Evolutionary conservation across 2,888 invertebrate species (phyloP), one percentile per base, ranked within the genome.

Genomic region (Acanthopleura granulata): DNA sequence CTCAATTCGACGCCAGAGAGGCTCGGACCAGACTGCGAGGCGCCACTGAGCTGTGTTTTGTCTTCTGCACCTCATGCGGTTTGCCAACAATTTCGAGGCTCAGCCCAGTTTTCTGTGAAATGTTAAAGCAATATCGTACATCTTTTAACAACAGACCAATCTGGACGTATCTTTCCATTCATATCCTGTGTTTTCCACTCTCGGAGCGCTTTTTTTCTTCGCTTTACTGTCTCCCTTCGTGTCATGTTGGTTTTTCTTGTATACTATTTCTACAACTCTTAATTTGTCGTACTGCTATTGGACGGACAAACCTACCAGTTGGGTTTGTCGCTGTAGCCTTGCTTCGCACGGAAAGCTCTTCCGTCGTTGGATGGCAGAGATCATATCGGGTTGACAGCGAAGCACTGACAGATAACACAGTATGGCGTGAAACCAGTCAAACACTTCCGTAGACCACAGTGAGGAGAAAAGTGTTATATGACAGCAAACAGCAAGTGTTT

Each of bases 41-140:
- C 66, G 66, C 66, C 66, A 27, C 16, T 66, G 6, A 6, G 66
- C 25, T 66, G 27, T 66, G 66, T 66, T 66, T 66, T 66, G 66
- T 66, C 66, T 66, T 66, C 66, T 66, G 29, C 66, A 66, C 66
- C 66, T 66, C 66, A 66, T 66, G 66, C 66, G 22, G 66, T 66
- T 66, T 27, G 66, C 66, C 66, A 27, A 66, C 66, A 66, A 66
- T 66, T 66, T 66, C 25, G 22, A 66, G 25, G 18, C 29, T 66
- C 66, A 27, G 29, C 15, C 66, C 29, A 66, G 66, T 66, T 66
- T 66, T 66, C 66, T 22, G 22, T 66, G 66, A 66, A 66, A 66
- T 66, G 66, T 66, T 66, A 66, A 66, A 66, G 66, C 66, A 66
- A 66, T 66, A 66, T 66, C 66, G 66, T 66, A 66, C 25, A 66